Percentiles rank a stretch among this genome's conserved stretches.
phyloP scores from a whole-genome alignment of 2,888 invertebrate genomes.

The Thalpophila matura region DNA sequence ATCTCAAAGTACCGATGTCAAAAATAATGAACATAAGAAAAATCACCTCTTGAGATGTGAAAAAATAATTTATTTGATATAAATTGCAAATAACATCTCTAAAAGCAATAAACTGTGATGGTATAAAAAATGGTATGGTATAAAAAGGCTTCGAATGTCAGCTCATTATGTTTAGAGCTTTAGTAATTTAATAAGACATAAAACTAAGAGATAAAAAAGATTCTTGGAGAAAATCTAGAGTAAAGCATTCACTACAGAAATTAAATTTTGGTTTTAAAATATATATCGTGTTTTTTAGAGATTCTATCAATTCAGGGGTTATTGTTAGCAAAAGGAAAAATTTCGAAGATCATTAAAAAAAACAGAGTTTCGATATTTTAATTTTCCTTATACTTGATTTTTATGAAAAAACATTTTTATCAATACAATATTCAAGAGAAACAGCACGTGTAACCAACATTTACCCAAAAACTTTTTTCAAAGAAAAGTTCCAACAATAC shows the following conservation, averaged over 20 bases:
- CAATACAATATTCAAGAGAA: neutral
- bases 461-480: neutral
- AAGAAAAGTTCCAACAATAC: conserved; percentile 6
- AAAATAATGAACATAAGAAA: neutral
- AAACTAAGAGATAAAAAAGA: conserved; percentile 10
- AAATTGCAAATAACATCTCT: conserved; percentile 19
- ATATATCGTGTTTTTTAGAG: neutral
- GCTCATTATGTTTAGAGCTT: conserved; percentile 9
- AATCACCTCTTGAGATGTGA: neutral
- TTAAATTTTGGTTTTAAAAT: neutral
- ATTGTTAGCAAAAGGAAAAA: neutral
- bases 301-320: neutral
- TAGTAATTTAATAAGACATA: conserved; percentile 22
- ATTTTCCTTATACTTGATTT: too few relatives aligned
- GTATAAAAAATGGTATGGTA: conserved; percentile 15
- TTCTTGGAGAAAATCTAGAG: neutral
- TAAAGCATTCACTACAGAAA: neutral
- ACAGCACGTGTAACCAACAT: neutral
- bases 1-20: too few relatives aligned
- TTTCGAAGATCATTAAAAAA: neutral
- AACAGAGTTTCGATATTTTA: neutral
- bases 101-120: conserved; percentile 26
- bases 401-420: too few relatives aligned
- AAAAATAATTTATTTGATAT: conserved; percentile 1
- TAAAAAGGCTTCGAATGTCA: conserved; percentile 19